Percentiles rank a stretch among this genome's conserved stretches.
These are phyloP conservation scores for Phenganax marumi DNA, from an alignment of 92 coral and sea anemone species.

Conservation along the genomic window DNA sequence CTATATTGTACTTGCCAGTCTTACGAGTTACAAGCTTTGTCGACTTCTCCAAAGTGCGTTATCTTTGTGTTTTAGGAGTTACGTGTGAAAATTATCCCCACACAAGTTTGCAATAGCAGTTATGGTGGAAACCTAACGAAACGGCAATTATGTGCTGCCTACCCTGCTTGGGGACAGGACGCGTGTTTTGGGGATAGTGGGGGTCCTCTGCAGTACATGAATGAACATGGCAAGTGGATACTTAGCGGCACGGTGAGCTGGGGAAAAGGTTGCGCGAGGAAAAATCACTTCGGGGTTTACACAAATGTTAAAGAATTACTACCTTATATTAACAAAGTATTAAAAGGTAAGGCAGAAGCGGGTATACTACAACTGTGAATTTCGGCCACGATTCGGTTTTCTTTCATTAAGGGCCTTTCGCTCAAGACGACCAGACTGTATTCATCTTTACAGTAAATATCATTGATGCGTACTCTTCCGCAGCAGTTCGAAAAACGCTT, in stretches of 20 bases:
- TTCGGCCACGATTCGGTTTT: too few species aligned
- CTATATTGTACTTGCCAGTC: neutral
- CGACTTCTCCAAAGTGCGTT: too few species aligned
- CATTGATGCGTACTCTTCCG: too few species aligned
- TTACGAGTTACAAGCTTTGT: neutral
- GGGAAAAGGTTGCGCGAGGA: constrained; percentile 88
- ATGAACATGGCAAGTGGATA: constrained; percentile 75
- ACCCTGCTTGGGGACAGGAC: constrained; percentile 75
- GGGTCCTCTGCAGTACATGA: constrained; percentile 89
- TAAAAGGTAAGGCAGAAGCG: constrained; percentile 67
- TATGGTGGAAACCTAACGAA: constrained; percentile 70
- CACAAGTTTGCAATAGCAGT: constrained; percentile 69
- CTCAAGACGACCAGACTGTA: too few species aligned
- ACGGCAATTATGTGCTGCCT: constrained; percentile 86
- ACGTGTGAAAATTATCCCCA: constrained; percentile 72
- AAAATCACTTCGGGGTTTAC: constrained; percentile 84
- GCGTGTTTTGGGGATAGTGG: constrained; percentile 95
- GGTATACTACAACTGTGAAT: neutral
- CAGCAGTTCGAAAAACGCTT: too few species aligned
- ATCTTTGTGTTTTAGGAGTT: neutral
- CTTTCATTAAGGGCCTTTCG: too few species aligned
- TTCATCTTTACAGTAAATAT: too few species aligned
- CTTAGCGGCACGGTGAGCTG: constrained; percentile 83
- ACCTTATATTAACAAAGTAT: constrained; percentile 77
- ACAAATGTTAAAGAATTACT: constrained; percentile 72